Evolutionary conservation across 2,113 vertebrate genomes (phyloP).

Genomic region (Anhinga anhinga): DNA sequence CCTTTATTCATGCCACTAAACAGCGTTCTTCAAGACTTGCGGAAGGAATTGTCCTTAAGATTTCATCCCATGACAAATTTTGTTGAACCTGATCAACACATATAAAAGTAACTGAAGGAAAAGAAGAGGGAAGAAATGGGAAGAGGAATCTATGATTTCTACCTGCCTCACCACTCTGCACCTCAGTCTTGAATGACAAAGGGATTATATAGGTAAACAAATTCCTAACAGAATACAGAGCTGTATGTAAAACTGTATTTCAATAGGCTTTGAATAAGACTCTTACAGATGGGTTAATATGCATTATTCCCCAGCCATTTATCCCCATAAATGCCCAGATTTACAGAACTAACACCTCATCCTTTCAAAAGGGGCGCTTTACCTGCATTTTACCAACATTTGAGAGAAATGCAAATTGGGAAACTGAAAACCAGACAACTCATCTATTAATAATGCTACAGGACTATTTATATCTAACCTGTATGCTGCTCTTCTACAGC

Average conservation of each 20-base stretch:
- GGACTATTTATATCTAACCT: constrained; percentile 41
- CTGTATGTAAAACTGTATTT: neutral
- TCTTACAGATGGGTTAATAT: neutral
- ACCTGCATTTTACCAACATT: neutral
- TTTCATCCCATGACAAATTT: neutral
- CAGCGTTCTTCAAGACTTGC: neutral
- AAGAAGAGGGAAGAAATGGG: neutral
- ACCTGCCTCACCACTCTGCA: neutral
- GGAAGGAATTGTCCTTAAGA: neutral
- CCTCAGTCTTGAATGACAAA: neutral
- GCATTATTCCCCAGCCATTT: neutral
- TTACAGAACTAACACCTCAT: neutral
- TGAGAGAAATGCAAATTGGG: neutral
- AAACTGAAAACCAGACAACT: constrained; percentile 12
- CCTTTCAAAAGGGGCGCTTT: neutral
- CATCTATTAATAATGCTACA: constrained; percentile 35
- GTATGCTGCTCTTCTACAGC: neutral
- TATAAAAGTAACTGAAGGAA: neutral
- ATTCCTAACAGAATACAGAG: neutral
- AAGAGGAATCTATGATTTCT: neutral
- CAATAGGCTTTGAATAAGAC: neutral
- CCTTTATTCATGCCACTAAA: neutral
- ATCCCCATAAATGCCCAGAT: neutral
- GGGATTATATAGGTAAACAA: neutral
- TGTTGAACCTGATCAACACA: neutral